A percentile compares a stretch with the other conserved stretches of the same genome.
Conservation (phyloP, 2,113 vertebrate genomes). For the Passer domesticus region DNA sequence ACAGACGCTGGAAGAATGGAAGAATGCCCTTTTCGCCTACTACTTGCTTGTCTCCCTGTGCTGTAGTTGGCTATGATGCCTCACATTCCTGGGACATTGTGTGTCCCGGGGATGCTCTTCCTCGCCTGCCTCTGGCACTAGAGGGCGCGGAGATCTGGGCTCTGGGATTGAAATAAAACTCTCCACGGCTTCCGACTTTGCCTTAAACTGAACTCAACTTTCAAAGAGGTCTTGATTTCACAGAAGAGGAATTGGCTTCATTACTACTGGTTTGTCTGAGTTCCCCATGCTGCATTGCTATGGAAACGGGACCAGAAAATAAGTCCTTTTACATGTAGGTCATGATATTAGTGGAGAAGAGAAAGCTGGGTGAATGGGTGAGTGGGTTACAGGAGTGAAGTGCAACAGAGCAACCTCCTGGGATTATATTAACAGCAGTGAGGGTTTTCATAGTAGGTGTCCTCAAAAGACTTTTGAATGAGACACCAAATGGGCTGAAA, state of each 20-base stretch:
- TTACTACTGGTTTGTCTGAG: neutral
- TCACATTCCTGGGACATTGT: fast-evolving
- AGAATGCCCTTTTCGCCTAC: neutral
- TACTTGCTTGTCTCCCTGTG: neutral
- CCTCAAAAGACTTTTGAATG: neutral
- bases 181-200: fast-evolving
- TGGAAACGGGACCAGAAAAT: constrained; percentile 48
- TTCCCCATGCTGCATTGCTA: constrained; percentile 41
- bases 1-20: neutral
- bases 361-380: neutral
- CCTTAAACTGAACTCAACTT: neutral
- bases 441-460: neutral
- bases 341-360: constrained; percentile 14
- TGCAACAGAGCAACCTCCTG: neutral
- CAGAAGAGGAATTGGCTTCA: neutral
- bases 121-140: neutral
- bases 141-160: neutral
- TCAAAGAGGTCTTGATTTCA: constrained; percentile 4
- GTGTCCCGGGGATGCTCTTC: neutral
- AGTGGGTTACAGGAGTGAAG: neutral
- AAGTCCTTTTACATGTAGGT: constrained; percentile 32
- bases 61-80: neutral
- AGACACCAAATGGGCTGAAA: neutral
- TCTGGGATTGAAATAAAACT: neutral
- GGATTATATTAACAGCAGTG: neutral